Conservation (phyloP, 2,113 vertebrate species). For the Zeus faber region DNA sequence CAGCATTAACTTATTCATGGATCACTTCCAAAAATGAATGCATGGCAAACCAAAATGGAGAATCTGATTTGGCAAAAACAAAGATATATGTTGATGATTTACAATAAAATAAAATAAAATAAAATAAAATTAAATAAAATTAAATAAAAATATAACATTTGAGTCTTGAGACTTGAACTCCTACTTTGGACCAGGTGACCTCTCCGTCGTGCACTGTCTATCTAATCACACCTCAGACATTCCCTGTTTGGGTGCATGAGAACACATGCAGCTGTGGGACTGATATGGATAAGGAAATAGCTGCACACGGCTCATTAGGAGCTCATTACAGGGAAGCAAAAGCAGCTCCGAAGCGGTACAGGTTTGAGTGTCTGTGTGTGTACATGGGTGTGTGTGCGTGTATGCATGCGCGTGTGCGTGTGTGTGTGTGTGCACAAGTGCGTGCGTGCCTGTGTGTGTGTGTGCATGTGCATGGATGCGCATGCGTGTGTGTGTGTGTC, state of each 20-base stretch:
- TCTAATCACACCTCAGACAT: background rate
- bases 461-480: slow-evolving; percentile 5
- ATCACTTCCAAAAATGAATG: too few relatives aligned
- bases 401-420: slow-evolving; percentile 1
- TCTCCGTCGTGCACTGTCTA: background rate
- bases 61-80: too few relatives aligned
- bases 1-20: too few relatives aligned
- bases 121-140: too few relatives aligned
- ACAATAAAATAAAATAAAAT: too few relatives aligned
- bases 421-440: slow-evolving; percentile 2
- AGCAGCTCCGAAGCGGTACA: background rate
- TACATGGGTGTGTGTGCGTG: background rate
- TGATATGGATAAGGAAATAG: slow-evolving; percentile 56
- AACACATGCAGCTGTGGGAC: slow-evolving; percentile 51
- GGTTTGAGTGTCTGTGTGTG: background rate
- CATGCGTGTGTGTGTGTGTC: slow-evolving; percentile 6
- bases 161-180: too few relatives aligned
- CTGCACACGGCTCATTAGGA: slow-evolving; percentile 46
- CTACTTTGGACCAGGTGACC: slow-evolving; percentile 20
- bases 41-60: too few relatives aligned
- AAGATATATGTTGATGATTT: too few relatives aligned
- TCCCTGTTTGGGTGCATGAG: slow-evolving; percentile 25
- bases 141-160: too few relatives aligned
- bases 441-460: background rate
- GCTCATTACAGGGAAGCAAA: background rate